A percentile compares a stretch with the other conserved stretches of the same genome.
phyloP scores from a whole-genome alignment of 2,888 invertebrate genomes.

The Tupiocoris notatus region DNA sequence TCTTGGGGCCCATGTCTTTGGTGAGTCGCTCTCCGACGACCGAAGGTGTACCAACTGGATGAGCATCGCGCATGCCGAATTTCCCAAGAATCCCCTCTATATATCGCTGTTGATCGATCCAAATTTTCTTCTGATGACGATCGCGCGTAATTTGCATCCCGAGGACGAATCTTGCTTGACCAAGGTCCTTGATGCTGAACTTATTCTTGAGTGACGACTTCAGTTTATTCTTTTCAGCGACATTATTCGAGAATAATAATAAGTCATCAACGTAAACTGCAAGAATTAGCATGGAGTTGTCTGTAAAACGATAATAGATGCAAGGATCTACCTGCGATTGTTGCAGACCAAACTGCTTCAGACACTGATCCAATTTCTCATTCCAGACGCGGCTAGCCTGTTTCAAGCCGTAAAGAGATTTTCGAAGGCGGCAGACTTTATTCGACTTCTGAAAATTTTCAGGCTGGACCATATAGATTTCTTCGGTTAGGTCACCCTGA shows the following conservation, averaged over 20 bases:
- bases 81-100: background rate
- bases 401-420: slow-evolving; percentile 25
- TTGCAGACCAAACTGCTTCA: background rate
- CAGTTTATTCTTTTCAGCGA: background rate
- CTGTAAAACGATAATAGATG: background rate
- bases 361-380: slow-evolving; percentile 1
- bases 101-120: too few relatives aligned
- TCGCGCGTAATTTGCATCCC: background rate
- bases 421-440: background rate
- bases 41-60: background rate
- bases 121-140: background rate
- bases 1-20: background rate
- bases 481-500: background rate
- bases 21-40: background rate
- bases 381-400: slow-evolving; percentile 20
- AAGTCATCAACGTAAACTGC: background rate
- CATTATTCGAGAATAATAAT: background rate
- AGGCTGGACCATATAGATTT: slow-evolving; percentile 16
- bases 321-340: slow-evolving; percentile 10
- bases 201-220: background rate
- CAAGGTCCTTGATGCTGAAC: slow-evolving; percentile 18
- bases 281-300: background rate
- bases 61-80: too few relatives aligned
- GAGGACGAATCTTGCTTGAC: slow-evolving; percentile 7
- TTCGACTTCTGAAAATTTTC: background rate